These are phyloP conservation scores for Drosophila tristis DNA, from an alignment of 1,140 invertebrate species.

Conservation along the genomic window DNA sequence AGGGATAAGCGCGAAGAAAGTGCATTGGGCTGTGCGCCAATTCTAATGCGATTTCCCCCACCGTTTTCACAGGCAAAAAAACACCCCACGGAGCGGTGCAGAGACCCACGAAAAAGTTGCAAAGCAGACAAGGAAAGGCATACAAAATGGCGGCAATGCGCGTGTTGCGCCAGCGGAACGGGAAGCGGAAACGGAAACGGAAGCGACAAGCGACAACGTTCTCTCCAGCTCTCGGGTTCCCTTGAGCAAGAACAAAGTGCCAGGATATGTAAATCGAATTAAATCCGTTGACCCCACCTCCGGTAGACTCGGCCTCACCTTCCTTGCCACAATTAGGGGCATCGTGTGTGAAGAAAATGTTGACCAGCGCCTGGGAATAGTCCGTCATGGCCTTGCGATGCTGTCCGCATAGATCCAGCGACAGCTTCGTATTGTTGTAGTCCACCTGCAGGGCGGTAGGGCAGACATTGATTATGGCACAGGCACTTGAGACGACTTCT, in stretches of 20 bases:
- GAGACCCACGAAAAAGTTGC: conserved; percentile 2
- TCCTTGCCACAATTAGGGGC: conserved; percentile 67
- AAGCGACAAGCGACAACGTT: conserved; percentile 63
- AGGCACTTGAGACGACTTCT: neutral
- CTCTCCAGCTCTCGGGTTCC: conserved; percentile 14
- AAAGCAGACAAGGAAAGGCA: conserved; percentile 33
- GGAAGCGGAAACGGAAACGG: conserved; percentile 57
- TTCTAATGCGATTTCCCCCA: conserved; percentile 78
- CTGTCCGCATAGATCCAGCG: conserved; percentile 67
- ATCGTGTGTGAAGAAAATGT: conserved; percentile 77
- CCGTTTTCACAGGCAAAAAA: conserved; percentile 17
- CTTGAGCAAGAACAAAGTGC: conserved; percentile 12
- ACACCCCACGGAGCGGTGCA: conserved; percentile 5
- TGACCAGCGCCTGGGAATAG: conserved; percentile 79
- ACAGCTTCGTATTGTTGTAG: conserved; percentile 50
- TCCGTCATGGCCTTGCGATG: conserved; percentile 75
- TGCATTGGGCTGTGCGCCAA: conserved; percentile 82
- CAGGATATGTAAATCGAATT: conserved; percentile 65
- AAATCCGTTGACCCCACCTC: neutral
- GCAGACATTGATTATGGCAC: neutral
- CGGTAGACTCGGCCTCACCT: conserved; percentile 44
- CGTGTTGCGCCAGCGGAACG: conserved; percentile 63
- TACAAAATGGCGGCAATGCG: conserved; percentile 70
- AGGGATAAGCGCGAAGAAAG: conserved; percentile 59
- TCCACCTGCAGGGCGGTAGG: conserved; percentile 43